phyloP scores from a whole-genome alignment of 2,113 vertebrate species.

The Aptenodytes forsteri region DNA sequence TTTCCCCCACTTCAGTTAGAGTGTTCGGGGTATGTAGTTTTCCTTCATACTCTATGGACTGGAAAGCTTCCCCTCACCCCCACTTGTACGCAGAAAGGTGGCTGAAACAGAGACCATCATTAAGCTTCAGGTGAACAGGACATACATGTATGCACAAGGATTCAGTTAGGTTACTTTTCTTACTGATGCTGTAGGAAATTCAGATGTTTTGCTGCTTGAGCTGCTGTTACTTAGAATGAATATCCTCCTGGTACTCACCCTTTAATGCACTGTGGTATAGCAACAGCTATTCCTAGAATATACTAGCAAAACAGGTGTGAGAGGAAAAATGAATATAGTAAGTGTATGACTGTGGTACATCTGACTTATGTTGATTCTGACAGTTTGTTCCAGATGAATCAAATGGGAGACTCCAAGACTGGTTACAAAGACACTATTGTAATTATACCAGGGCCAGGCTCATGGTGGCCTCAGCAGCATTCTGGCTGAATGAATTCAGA shows the following conservation, averaged over 20 bases:
- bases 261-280: neutral
- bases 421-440: neutral
- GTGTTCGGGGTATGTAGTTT: neutral
- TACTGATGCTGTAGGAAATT: neutral
- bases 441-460: neutral
- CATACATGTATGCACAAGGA: no score
- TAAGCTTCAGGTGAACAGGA: neutral
- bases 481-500: conserved; percentile 11
- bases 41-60: neutral
- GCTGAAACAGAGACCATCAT: neutral
- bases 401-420: neutral
- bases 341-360: neutral
- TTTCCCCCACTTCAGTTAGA: neutral
- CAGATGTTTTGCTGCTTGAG: neutral
- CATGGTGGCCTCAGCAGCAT: neutral
- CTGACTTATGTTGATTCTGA: neutral
- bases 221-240: neutral
- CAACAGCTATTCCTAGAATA: neutral
- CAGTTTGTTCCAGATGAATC: neutral
- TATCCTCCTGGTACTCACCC: neutral
- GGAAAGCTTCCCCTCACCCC: neutral
- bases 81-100: neutral
- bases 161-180: neutral
- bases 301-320: neutral
- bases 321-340: neutral